Evolutionary conservation across 1,140 invertebrate species (phyloP).

Genomic region (Lethrus apterus): DNA sequence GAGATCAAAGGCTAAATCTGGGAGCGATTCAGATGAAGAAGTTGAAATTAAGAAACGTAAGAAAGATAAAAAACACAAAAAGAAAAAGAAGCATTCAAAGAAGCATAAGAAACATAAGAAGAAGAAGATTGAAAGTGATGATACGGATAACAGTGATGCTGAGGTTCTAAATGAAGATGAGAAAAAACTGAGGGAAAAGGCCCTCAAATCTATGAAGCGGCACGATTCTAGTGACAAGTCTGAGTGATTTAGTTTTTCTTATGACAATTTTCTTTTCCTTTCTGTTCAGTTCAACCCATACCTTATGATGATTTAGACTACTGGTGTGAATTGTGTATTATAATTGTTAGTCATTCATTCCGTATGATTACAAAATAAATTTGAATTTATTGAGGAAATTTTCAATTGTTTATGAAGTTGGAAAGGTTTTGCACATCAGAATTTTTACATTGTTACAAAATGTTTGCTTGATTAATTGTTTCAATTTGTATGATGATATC

Average conservation of each 20-base stretch:
- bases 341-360: slow-evolving; percentile 25
- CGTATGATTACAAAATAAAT: slow-evolving; percentile 19
- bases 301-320: slow-evolving; percentile 8
- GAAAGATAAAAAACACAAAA: slow-evolving; percentile 63
- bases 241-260: slow-evolving; percentile 28
- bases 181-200: slow-evolving; percentile 79
- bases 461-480: slow-evolving; percentile 8
- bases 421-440: background rate
- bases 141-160: slow-evolving; percentile 52
- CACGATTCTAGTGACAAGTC: slow-evolving; percentile 40
- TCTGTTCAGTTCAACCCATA: slow-evolving; percentile 11
- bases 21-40: slow-evolving; percentile 53
- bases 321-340: slow-evolving; percentile 18
- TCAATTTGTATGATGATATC: slow-evolving; percentile 8
- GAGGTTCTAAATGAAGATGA: slow-evolving; percentile 70
- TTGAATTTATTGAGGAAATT: slow-evolving; percentile 7
- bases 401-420: slow-evolving; percentile 6
- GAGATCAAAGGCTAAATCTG: slow-evolving; percentile 33
- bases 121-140: slow-evolving; percentile 54
- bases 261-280: slow-evolving; percentile 11
- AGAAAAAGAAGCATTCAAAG: slow-evolving; percentile 60
- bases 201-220: slow-evolving; percentile 66
- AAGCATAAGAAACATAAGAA: slow-evolving; percentile 63
- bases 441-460: slow-evolving; percentile 6
- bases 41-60: slow-evolving; percentile 61